A percentile compares a stretch with the other conserved stretches of the same genome.
These are phyloP conservation scores for Cettia cetti DNA, from an alignment of 2,113 vertebrate species.

Conservation along the genomic window DNA sequence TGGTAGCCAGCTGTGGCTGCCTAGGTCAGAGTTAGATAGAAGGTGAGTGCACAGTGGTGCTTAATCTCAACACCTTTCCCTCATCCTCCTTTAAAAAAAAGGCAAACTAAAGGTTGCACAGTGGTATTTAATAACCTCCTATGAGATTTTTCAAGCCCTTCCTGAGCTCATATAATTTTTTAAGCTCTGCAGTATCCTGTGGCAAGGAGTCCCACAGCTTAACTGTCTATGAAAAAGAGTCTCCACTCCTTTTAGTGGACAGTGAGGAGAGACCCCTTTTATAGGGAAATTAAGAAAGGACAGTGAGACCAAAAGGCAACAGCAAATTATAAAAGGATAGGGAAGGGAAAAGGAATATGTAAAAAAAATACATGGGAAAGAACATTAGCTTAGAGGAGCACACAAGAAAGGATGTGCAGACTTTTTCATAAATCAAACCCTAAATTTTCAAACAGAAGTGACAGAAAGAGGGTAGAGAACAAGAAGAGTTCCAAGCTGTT, in stretches of 20 bases:
- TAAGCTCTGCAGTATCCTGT: background rate
- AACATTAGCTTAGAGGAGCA: background rate
- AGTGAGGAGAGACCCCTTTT: background rate
- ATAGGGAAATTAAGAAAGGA: background rate
- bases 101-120: background rate
- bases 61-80: background rate
- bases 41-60: background rate
- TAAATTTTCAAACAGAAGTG: background rate
- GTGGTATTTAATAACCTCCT: background rate
- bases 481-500: background rate
- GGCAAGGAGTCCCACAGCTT: background rate
- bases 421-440: background rate
- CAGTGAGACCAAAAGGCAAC: background rate
- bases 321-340: background rate
- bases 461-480: background rate
- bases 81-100: background rate
- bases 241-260: background rate
- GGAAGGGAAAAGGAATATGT: background rate
- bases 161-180: background rate
- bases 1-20: background rate
- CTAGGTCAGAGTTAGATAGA: background rate
- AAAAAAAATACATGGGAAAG: background rate
- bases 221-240: background rate
- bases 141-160: background rate
- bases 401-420: background rate